phyloP scores from a whole-genome alignment of 2,888 invertebrate genomes.

The Brachylomia viminalis region DNA sequence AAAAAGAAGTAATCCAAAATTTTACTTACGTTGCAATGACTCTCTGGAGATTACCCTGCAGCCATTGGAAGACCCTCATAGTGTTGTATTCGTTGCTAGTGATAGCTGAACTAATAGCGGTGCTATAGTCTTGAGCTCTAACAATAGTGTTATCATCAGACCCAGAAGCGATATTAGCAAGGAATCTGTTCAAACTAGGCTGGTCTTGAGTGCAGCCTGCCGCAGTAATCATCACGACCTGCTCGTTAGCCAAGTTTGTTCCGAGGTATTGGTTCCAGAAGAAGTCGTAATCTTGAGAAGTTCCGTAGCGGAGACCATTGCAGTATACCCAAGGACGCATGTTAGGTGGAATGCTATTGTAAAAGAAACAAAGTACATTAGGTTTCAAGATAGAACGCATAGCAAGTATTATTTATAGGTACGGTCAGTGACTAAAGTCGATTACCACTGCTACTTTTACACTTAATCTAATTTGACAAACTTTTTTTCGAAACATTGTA shows the following conservation, averaged over 20 bases:
- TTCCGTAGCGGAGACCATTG: constrained; percentile 92
- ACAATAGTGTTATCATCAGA: constrained; percentile 67
- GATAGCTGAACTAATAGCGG: constrained; percentile 87
- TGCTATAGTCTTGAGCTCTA: constrained; percentile 84
- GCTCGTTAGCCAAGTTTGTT: constrained; percentile 92
- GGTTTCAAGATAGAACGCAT: not conserved
- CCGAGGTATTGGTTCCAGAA: constrained; percentile 91
- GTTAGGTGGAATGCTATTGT: constrained; percentile 79
- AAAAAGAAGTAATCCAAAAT: not conserved
- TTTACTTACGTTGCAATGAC: constrained; percentile 53
- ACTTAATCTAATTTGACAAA: not conserved
- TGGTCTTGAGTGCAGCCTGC: constrained; percentile 92
- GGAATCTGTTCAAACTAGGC: constrained; percentile 75
- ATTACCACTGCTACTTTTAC: not conserved
- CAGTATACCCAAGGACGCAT: constrained; percentile 94
- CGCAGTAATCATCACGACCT: constrained; percentile 91
- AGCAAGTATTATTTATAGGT: not conserved
- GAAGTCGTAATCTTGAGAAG: constrained; percentile 91
- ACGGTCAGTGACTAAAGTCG: not conserved
- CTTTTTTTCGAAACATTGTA: not conserved
- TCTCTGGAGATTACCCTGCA: constrained; percentile 77
- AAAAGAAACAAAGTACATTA: not conserved
- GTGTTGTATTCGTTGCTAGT: constrained; percentile 90
- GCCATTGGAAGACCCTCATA: constrained; percentile 89
- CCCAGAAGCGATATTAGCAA: constrained; percentile 76